Base-by-base conservation (phyloP, 2,888 invertebrate genomes). In the Lycia hirtaria region DNA sequence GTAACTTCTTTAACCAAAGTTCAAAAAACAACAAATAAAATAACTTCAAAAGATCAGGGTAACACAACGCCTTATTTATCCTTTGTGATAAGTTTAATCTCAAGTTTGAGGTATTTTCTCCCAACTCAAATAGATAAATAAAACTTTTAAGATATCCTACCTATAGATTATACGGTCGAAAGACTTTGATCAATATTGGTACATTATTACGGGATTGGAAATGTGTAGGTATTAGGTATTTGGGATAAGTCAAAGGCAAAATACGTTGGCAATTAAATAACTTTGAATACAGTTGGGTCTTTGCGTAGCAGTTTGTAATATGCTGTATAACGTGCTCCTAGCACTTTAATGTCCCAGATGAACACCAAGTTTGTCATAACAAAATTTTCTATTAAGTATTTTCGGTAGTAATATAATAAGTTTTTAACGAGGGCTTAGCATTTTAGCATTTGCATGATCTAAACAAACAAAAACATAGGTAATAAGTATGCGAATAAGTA, bases 71-170 rank as follows among this genome's bases (percentile, higher is more conserved):
- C 26, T 15, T 14, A 26, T 26, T 14, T 41, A 24, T 41, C 6
- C 41, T 41, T 41, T 41, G 17, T 17, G 20, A 26, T 17, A 41
- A 41, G 26, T 41, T 26, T 26, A 41, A 41, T 41, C 41, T 26
- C 10, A 41, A 41, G 26, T 30, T 32, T 3, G 17, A 32, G 30
- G 28, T 44, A 28, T 20, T 43, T 43, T 44, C 30, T 32, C 19
- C 7, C 14, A 30, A 17, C n/a, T 20, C 30, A 12, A 9, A 44
- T 30, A 32, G 32, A 44, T 30, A 44, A 44, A n/a, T 15, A 20
- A 44, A 44, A 44, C 44, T 30, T 44, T 30, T 44, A 30, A 44
- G 30, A 30, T 44, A 44, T 30, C 43, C 20, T 44, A 12, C 12
- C 12, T 44, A 30, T n/a, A 44, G 30, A 44, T 32, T 30, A 30